phyloP scores from a whole-genome alignment of 2,113 vertebrate genomes.

The Ptilorrhoa leucosticta region DNA sequence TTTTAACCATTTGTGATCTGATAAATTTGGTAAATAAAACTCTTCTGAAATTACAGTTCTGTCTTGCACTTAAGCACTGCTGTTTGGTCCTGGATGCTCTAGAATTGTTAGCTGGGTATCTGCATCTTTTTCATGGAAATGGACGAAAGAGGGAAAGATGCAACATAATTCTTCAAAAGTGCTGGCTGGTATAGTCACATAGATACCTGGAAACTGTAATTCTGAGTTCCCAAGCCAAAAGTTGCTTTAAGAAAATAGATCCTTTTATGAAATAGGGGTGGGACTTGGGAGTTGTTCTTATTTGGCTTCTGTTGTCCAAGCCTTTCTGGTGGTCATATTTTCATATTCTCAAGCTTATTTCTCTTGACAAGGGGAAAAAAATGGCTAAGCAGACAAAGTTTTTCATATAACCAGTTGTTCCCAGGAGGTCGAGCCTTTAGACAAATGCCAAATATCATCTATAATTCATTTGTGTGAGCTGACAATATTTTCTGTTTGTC shows the following conservation, averaged over 20 bases:
- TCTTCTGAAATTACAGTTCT: not conserved
- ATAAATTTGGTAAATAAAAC: not conserved
- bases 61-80: not conserved
- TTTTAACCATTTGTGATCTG: not conserved
- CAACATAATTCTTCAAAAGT: not conserved
- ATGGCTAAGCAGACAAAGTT: not conserved
- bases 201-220: not conserved
- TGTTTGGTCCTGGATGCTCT: not conserved
- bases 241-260: not conserved
- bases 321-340: not conserved
- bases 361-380: not conserved
- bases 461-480: slow-evolving; percentile 13
- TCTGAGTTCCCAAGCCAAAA: not conserved
- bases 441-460: not conserved
- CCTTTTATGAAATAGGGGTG: not conserved
- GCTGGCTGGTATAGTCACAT: not conserved
- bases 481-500: not conserved
- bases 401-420: not conserved
- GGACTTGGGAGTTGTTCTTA: not conserved
- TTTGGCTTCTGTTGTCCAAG: not conserved
- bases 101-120: not conserved
- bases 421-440: not conserved
- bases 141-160: not conserved
- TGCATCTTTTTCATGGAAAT: not conserved
- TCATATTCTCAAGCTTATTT: not conserved